Base-by-base conservation (phyloP, 1,140 invertebrate species). In the Saccostrea glomerata region DNA sequence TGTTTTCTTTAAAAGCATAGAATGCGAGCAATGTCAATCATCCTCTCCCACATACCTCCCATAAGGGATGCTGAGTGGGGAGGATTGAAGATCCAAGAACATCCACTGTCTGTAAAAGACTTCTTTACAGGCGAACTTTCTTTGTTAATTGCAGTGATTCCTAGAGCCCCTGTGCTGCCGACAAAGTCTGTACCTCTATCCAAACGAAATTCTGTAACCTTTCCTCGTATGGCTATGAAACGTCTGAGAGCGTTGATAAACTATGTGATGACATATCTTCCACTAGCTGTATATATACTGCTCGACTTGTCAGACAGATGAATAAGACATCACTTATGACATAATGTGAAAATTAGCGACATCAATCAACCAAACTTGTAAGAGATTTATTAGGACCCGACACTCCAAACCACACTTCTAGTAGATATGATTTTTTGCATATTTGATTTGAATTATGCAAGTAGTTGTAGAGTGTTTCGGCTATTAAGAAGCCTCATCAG, bases 371-470 rank as follows among this genome's bases (percentile, higher is more conserved):
- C n/a, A n/a, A n/a, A n/a, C n/a, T n/a, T n/a, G n/a, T n/a, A n/a
- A n/a, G n/a, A 83, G 13, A 83, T 1, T 40, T 86, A 20, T 86
- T 87, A 0, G 90, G 66, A 73, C 86, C 90, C n/a, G n/a, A n/a
- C n/a, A n/a, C n/a, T n/a, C n/a, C n/a, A n/a, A n/a, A n/a, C n/a
- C n/a, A n/a, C n/a, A n/a, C n/a, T n/a, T n/a, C n/a, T n/a, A n/a
- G n/a, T n/a, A n/a, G n/a, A n/a, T n/a, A n/a, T n/a, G n/a, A n/a
- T n/a, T n/a, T n/a, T n/a, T n/a, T n/a, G n/a, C n/a, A n/a, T n/a
- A n/a, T n/a, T n/a, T n/a, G n/a, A n/a, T n/a, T n/a, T n/a, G n/a
- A n/a, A n/a, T n/a, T n/a, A n/a, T n/a, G n/a, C n/a, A n/a, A n/a
- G n/a, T n/a, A n/a, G n/a, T n/a, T n/a, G n/a, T n/a, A n/a, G n/a